Evolutionary conservation across 2,797 vertebrate genomes (phyloP).

Genomic region (Setipinna tenuifilis): DNA sequence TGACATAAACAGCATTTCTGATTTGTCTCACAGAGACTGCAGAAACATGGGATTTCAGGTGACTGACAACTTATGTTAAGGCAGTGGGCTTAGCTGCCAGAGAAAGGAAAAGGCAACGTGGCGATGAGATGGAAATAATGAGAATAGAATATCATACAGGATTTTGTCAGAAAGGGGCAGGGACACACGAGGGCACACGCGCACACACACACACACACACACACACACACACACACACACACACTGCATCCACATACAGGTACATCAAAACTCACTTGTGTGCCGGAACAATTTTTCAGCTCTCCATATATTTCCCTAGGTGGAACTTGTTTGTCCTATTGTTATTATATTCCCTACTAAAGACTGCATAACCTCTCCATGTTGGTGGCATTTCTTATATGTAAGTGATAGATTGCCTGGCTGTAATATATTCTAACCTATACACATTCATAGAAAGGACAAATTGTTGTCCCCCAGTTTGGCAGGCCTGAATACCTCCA

Average conservation of each 20-base stretch:
- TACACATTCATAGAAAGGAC: not conserved
- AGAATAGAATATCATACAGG: not conserved
- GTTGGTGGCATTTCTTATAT: not conserved
- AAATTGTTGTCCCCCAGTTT: not conserved
- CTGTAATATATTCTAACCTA: not conserved
- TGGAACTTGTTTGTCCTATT: not conserved
- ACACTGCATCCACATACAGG: not conserved
- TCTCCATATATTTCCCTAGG: not conserved
- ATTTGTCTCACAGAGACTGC: not conserved
- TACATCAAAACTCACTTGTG: not conserved
- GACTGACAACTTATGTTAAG: conserved; percentile 12
- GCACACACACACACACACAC: not conserved
- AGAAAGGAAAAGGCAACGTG: not conserved
- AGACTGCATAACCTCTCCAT: not conserved
- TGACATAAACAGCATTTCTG: not conserved
- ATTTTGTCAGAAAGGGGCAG: not conserved
- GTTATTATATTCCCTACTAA: not conserved
- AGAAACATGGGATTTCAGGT: conserved; percentile 8
- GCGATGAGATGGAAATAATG: not conserved
- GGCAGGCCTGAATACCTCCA: not conserved
- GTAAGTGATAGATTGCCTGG: not conserved
- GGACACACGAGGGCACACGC: not conserved
- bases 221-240: not conserved
- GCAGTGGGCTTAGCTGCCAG: not conserved
- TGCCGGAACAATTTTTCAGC: not conserved